These are phyloP conservation scores for Troides aeacus DNA, from an alignment of 2,888 invertebrate genomes.

Conservation along the genomic window DNA sequence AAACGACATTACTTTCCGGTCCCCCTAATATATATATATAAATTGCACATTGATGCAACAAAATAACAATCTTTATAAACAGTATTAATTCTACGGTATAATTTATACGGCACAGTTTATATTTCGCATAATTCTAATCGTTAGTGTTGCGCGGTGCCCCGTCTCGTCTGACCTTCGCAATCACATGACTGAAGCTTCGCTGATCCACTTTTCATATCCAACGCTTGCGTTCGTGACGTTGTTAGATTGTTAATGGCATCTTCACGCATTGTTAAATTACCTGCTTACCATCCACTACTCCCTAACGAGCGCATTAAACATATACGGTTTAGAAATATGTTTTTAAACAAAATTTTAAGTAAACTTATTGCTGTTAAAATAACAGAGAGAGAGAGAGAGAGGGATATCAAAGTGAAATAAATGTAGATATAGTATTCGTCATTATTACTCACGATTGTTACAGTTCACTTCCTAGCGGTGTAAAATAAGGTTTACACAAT, in stretches of 20 bases:
- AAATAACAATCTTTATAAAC: not conserved
- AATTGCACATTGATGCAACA: not conserved
- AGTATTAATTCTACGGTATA: constrained; percentile 7
- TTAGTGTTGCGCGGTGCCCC: constrained; percentile 31
- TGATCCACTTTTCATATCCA: constrained; percentile 57
- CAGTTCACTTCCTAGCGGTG: constrained; percentile 31
- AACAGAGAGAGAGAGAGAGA: no score
- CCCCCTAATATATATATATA: not conserved
- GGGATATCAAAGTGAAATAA: no score
- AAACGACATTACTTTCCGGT: no score
- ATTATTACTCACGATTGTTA: not conserved
- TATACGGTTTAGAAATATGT: not conserved
- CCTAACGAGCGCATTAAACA: not conserved
- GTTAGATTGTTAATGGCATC: constrained; percentile 15
- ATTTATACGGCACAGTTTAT: constrained; percentile 10
- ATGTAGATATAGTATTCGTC: no score
- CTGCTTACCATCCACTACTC: not conserved
- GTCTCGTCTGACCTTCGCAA: constrained; percentile 49
- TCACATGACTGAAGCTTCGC: constrained; percentile 62
- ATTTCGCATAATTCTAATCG: constrained; percentile 29
- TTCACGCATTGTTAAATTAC: constrained; percentile 18
- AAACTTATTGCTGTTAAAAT: not conserved
- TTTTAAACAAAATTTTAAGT: not conserved
- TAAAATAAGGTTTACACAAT: constrained; percentile 31
- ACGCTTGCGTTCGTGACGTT: constrained; percentile 32